Evolutionary conservation across 2,113 vertebrate genomes (phyloP).

Genomic region (Microcebus griseorufus): DNA sequence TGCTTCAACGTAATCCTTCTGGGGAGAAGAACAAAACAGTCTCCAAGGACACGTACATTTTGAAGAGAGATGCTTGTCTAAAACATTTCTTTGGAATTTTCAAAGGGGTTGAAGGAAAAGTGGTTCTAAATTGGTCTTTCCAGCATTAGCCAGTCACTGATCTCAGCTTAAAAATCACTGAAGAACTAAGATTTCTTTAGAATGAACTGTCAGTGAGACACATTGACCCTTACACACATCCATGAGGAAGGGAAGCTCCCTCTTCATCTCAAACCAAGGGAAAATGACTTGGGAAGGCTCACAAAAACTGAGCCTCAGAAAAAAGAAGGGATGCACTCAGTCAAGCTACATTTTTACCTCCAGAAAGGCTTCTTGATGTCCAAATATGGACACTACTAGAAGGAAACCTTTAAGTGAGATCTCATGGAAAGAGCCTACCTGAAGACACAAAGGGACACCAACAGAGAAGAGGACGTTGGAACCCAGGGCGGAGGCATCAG

Average conservation of each 20-base stretch:
- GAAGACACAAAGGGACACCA: background rate
- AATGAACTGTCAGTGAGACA: background rate
- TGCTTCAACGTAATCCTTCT: background rate
- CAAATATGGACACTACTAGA: background rate
- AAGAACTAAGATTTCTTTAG: background rate
- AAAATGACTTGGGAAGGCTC: background rate
- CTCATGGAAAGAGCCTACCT: fast-evolving
- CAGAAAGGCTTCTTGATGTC: background rate
- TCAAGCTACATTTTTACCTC: background rate
- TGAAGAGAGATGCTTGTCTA: background rate
- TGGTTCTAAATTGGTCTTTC: background rate
- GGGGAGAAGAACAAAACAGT: background rate
- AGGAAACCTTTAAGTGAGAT: background rate
- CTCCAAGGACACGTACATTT: background rate
- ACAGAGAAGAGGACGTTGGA: background rate
- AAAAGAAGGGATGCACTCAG: background rate
- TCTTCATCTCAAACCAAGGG: background rate
- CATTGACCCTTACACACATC: background rate
- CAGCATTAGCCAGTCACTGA: background rate
- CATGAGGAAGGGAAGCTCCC: background rate
- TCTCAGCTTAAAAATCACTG: background rate
- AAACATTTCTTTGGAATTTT: background rate
- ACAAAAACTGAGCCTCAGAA: background rate
- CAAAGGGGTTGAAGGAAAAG: background rate
- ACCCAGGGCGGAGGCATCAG: background rate